These are phyloP conservation scores for Syngnathus rostellatus DNA, from an alignment of 2,797 vertebrate genomes.

Conservation along the genomic window DNA sequence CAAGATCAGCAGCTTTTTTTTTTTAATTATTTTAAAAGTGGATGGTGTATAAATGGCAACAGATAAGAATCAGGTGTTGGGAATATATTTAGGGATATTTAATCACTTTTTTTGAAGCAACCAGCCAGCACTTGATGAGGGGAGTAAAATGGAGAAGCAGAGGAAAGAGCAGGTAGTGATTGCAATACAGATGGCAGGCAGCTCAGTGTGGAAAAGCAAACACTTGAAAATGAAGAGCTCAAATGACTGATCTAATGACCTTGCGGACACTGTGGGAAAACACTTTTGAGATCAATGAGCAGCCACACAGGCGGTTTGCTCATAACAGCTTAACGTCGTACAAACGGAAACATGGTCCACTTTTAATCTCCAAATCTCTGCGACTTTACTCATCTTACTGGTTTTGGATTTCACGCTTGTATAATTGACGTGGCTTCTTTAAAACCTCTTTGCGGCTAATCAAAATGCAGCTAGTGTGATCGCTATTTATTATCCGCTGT, in stretches of 20 bases:
- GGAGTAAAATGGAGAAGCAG: background rate
- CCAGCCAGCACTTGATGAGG: background rate
- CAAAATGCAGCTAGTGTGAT: background rate
- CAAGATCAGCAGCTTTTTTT: background rate
- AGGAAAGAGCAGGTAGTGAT: slow-evolving; percentile 39
- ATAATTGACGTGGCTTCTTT: background rate
- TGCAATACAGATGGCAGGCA: slow-evolving; percentile 44
- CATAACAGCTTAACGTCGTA: slow-evolving; percentile 22
- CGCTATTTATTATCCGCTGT: background rate
- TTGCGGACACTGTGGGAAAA: slow-evolving; percentile 43
- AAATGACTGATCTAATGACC: slow-evolving; percentile 65
- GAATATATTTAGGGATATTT: background rate
- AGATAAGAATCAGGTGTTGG: slow-evolving; percentile 7
- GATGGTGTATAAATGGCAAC: background rate
- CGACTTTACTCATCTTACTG: background rate
- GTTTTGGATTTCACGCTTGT: background rate
- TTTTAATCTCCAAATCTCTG: background rate
- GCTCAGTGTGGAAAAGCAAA: slow-evolving; percentile 67
- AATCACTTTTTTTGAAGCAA: background rate
- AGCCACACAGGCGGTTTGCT: slow-evolving; percentile 48
- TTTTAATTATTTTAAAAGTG: background rate
- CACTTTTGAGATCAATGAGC: slow-evolving; percentile 45
- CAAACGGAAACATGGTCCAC: slow-evolving; percentile 16
- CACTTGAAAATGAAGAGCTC: slow-evolving; percentile 69
- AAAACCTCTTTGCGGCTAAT: background rate